A percentile compares a stretch with the other conserved stretches of the same genome.
Conservation (phyloP, 2,888 invertebrate genomes). For the Clusia tigrina region DNA sequence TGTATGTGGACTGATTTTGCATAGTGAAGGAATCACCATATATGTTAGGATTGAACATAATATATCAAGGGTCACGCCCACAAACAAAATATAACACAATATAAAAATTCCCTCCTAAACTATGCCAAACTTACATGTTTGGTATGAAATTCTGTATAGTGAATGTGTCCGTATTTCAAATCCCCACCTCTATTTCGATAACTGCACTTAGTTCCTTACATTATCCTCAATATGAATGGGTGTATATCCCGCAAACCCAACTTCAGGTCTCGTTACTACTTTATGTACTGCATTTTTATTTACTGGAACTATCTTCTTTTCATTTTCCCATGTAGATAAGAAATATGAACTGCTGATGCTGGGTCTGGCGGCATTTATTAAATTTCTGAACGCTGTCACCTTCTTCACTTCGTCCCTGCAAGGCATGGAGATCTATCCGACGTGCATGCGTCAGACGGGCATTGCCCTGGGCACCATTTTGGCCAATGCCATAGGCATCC, state of each 20-base stretch:
- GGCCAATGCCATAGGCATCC: conserved; percentile 67
- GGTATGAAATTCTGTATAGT: no score
- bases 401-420: conserved; percentile 71
- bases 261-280: conserved; percentile 7
- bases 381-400: conserved; percentile 67
- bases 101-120: no score
- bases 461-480: conserved; percentile 69
- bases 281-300: conserved; percentile 10
- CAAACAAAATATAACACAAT: no score
- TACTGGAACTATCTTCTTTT: not conserved
- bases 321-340: conserved; percentile 45
- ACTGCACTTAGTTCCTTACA: no score
- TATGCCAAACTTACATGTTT: no score
- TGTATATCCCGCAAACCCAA: no score
- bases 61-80: no score
- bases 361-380: conserved; percentile 65
- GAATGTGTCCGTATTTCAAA: no score
- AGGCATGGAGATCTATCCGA: conserved; percentile 74
- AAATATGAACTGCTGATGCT: conserved; percentile 56
- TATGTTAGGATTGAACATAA: no score
- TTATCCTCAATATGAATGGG: not conserved
- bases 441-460: conserved; percentile 72
- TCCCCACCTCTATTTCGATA: no score
- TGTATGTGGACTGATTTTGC: no score
- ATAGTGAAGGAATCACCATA: no score